Evolutionary conservation across 2,888 invertebrate species (phyloP), one percentile per base, ranked within the genome.

Genomic region (Sphinx pinastri): DNA sequence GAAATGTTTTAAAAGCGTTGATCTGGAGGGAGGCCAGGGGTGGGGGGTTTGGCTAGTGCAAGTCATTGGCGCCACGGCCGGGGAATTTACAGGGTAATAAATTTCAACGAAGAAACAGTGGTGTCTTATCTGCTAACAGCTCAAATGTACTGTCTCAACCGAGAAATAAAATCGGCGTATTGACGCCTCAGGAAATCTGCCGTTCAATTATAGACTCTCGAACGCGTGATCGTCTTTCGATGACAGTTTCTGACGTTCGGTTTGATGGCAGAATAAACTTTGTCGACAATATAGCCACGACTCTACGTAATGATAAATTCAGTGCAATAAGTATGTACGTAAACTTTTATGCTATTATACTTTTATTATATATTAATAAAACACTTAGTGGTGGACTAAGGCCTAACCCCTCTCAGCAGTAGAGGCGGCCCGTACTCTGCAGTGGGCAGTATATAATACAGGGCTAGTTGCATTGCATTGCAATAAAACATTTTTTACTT

Each of bases 21-120:
- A 81, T 83, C 83, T 79, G 75, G 78, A 83, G 87, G 84, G 86
- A 82, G 77, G 80, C 73, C 75, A 16, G 87, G 84, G 86, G 82
- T 77, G 79, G 74, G 75, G 49, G 52, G 4, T n/a, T 76, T 74
- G 73, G 72, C 72, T 75, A 85, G 81, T 89, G 92, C 92, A 91
- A 92, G 92, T 93, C 93, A 93, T 87, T 84, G 89, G 79, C 82
- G 84, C 75, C 79, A 76, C 79, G 75, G 73, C 74, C 76, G 74
- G 74, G 73, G 84, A 86, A 91, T 91, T 91, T 91, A 92, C 90
- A 87, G 83, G 84, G 87, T 86, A 86, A 92, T 92, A 91, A 91
- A 92, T 92, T 88, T 84, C 75, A 84, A 81, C 83, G 79, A 79
- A 87, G 87, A 82, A 87, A 91, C 87, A 87, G 82, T 77, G 82